These are phyloP conservation scores for Lontra canadensis DNA, from an alignment of 2,113 vertebrate species.

Conservation along the genomic window DNA sequence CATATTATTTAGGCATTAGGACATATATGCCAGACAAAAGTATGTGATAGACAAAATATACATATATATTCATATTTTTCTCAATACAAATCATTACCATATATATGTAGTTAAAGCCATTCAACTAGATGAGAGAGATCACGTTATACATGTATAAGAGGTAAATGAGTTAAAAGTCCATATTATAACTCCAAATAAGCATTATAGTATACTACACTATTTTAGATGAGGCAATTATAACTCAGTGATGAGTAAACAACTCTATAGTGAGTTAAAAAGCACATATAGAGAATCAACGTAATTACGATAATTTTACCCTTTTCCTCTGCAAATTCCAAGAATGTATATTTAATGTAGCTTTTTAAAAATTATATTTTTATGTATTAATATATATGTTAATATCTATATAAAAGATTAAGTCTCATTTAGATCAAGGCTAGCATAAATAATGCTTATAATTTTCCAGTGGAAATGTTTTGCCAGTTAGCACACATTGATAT, in stretches of 20 bases:
- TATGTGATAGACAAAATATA: not conserved
- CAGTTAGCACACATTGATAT: not conserved
- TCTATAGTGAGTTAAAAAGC: not conserved
- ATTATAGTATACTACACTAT: not conserved
- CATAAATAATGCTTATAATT: too few species aligned
- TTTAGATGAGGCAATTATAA: not conserved
- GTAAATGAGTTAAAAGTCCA: not conserved
- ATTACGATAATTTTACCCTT: not conserved
- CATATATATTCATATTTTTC: not conserved
- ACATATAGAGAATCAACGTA: not conserved
- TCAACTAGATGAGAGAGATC: not conserved
- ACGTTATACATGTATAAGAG: not conserved
- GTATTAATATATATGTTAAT: not conserved
- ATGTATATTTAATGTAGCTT: not conserved
- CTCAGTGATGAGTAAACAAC: not conserved
- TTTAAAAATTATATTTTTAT: not conserved
- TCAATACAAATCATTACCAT: not conserved
- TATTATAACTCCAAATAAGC: not conserved
- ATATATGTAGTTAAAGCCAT: not conserved
- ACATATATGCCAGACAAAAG: not conserved
- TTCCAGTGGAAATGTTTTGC: not conserved
- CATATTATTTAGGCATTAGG: not conserved
- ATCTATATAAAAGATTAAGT: not conserved
- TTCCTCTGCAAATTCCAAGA: not conserved
- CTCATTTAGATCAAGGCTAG: not conserved